These are phyloP conservation scores for Frieseomelitta varia DNA, from an alignment of 1,140 invertebrate species.

Conservation along the genomic window DNA sequence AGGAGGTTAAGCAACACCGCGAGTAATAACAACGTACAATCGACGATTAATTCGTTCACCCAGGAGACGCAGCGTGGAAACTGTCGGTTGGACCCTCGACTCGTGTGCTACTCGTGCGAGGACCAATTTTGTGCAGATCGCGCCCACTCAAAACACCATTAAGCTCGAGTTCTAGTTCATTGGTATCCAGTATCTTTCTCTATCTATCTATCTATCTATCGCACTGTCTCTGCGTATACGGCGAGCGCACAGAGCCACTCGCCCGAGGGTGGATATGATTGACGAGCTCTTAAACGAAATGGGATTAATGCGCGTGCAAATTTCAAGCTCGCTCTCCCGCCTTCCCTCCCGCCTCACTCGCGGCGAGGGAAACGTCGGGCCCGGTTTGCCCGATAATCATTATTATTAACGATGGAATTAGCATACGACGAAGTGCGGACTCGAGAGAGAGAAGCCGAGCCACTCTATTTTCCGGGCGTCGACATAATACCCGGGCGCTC, in stretches of 20 bases:
- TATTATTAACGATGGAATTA: constrained; percentile 67
- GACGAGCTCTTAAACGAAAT: constrained; percentile 73
- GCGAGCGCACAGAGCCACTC: background rate
- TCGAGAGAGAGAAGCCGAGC: background rate
- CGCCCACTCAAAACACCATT: constrained; percentile 61
- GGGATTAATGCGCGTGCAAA: constrained; percentile 72
- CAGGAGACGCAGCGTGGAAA: background rate
- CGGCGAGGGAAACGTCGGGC: constrained; percentile 27
- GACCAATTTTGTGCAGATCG: constrained; percentile 53
- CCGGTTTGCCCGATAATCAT: constrained; percentile 57
- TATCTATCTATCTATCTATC: background rate
- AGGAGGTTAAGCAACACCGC: too few species aligned
- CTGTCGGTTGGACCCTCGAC: constrained; percentile 18
- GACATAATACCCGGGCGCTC: background rate
- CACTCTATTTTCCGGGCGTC: background rate
- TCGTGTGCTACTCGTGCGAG: background rate
- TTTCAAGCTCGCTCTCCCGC: constrained; percentile 41
- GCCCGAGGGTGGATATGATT: constrained; percentile 65
- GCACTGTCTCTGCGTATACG: background rate
- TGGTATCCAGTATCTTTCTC: constrained; percentile 51
- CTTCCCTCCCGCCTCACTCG: background rate
- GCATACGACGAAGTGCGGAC: constrained; percentile 24
- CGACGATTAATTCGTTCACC: constrained; percentile 1
- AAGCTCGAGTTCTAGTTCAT: constrained; percentile 51
- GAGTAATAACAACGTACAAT: background rate